phyloP scores from a whole-genome alignment of 2,888 invertebrate genomes.

The Siphonodentalium dalli region DNA sequence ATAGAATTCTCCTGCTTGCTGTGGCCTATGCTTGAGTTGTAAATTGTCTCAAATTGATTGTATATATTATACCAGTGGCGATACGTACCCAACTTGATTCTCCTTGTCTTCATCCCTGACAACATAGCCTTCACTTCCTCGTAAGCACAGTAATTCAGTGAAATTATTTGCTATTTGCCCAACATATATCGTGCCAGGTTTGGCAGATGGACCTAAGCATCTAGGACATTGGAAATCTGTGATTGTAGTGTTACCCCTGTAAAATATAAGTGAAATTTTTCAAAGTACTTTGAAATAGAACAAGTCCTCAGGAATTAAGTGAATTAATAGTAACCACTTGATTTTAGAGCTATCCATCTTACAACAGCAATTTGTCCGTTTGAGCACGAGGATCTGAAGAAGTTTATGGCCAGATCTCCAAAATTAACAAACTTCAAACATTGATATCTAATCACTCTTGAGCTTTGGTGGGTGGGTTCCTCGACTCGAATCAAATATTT shows the following conservation, averaged over 20 bases:
- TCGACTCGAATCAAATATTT: no score
- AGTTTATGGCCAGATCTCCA: no score
- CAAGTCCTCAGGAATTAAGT: background rate
- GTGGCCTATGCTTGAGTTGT: no score
- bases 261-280: background rate
- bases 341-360: background rate
- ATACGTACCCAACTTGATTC: constrained; percentile 28
- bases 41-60: no score
- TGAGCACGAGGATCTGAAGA: no score
- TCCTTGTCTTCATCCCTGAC: constrained; percentile 30
- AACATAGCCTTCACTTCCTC: constrained; percentile 43
- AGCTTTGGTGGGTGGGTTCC: no score
- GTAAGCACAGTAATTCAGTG: constrained; percentile 56
- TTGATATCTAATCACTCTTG: no score
- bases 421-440: no score
- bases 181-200: constrained; percentile 57
- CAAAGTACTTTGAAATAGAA: background rate
- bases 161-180: constrained; percentile 45
- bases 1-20: no score
- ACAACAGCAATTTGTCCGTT: no score
- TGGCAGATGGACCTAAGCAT: constrained; percentile 55
- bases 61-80: no score
- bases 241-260: constrained; percentile 50
- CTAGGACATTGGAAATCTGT: constrained; percentile 53
- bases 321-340: background rate